Evolutionary conservation across 1,140 invertebrate species (phyloP), one percentile per base, ranked within the genome.

Genomic region (Pseudachorutes palmiensis): DNA sequence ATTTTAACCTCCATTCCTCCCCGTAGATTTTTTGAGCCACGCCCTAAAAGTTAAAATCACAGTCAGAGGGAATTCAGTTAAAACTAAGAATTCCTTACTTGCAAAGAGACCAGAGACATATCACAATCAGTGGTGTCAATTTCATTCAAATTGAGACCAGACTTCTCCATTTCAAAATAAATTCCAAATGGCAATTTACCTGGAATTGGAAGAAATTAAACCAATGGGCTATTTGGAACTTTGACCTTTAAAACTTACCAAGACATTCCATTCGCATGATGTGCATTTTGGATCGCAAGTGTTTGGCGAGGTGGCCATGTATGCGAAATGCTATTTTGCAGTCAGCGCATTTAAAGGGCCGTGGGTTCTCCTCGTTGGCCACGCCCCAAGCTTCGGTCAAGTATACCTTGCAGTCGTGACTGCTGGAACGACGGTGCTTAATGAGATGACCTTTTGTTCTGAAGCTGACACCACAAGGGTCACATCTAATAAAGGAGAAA

Each of bases 271-370:
- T 81, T 75, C 91, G 89, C 86, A 94, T 93, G 28, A 98, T 94
- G 76, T 99, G 96, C 85, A 92, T 91, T 82, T 97, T 97, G 32
- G 93, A 96, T 45, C 94, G 84, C 48, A 98, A 81, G 82, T 98
- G 96, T 80, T 97, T 97, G 0, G 94, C 92, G 72, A 98, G 81
- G 79, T 97, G 94, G 0, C 93, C 94, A 75, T 96, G 92, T 75
- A 97, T 97, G 69, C 94, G 84, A 77, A 98, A 98, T 0, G 92
- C 93, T 67, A 94, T 90, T 77, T 93, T 93, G 78, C 96, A 98
- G 75, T 97, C 92, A 3, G 85, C 87, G 81, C 95, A 98, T 75
- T 94, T 92, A 75, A 94, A 97, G 2, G 94, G 92, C 58, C 94
- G 82, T 19, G 94, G 94, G 81, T 97, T 95, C 64, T 89, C 89